A percentile compares a stretch with the other conserved stretches of the same genome.
Evolutionary conservation across 2,888 invertebrate genomes (phyloP).

Genomic region (Plebejus anna): DNA sequence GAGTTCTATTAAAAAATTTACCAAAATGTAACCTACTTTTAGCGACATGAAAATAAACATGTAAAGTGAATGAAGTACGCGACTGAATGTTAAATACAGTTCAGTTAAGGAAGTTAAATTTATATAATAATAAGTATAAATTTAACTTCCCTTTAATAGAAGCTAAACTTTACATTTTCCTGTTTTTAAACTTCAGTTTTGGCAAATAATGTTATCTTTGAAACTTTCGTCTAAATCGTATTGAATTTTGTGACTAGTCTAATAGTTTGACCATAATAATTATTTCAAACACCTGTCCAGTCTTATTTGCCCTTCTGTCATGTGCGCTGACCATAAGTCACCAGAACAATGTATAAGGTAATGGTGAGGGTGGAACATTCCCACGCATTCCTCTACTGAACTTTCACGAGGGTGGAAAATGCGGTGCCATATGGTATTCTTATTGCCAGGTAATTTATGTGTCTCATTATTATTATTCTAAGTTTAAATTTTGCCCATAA

Average conservation of each 20-base stretch:
- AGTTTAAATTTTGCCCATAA: background rate
- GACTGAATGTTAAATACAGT: background rate
- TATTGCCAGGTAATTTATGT: slow-evolving; percentile 43
- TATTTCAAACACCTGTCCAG: slow-evolving; percentile 36
- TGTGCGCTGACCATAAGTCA: slow-evolving; percentile 73
- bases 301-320: slow-evolving; percentile 47
- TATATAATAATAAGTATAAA: background rate
- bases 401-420: slow-evolving; percentile 44
- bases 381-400: slow-evolving; percentile 69
- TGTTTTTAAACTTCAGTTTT: background rate
- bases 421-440: slow-evolving; percentile 55
- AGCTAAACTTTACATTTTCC: background rate
- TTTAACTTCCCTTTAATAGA: background rate
- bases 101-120: background rate
- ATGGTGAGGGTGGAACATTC: slow-evolving; percentile 66
- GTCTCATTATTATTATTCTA: background rate
- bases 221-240: background rate
- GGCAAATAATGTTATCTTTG: background rate
- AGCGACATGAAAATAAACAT: too few species aligned
- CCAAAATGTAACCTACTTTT: too few species aligned
- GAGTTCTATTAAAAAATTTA: too few species aligned
- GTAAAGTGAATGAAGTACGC: too few species aligned
- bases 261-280: background rate
- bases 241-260: background rate
- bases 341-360: slow-evolving; percentile 58